Conservation (phyloP, 1,140 invertebrate genomes). For the Aphaenogaster ashmeadi region DNA sequence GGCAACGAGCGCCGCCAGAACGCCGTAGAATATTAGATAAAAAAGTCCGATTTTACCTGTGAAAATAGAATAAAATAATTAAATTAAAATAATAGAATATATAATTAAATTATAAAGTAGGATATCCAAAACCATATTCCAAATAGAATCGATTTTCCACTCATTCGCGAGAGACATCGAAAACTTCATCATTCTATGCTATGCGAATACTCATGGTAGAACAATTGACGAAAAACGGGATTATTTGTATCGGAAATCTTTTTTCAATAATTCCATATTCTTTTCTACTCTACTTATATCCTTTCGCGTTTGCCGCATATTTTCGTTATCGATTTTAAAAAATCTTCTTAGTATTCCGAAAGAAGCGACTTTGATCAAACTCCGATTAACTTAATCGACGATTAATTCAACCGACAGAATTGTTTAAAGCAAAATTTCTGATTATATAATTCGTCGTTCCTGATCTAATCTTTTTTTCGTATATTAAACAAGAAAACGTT, state of each 20-base stretch:
- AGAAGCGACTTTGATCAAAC: neutral
- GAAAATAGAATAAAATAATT: constrained; percentile 76
- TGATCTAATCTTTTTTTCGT: neutral
- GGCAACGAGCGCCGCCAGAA: constrained; percentile 94
- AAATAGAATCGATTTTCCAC: neutral
- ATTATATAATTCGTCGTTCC: neutral
- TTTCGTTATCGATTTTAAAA: neutral
- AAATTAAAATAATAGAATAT: neutral
- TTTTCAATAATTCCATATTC: neutral
- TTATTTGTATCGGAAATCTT: neutral
- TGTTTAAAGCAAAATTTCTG: neutral
- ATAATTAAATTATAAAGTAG: neutral
- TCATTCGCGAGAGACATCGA: neutral
- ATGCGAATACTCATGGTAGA: neutral
- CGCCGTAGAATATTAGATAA: constrained; percentile 96
- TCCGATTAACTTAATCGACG: neutral
- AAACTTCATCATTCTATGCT: neutral
- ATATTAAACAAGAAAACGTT: neutral
- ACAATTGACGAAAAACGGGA: neutral
- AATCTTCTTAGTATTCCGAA: no score
- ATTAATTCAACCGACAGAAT: neutral
- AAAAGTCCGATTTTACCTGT: constrained; percentile 96
- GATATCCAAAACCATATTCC: neutral
- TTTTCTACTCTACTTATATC: neutral
- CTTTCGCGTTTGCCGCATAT: neutral